phyloP scores from a whole-genome alignment of 1,140 invertebrate species.

The Heliconius melpomene region DNA sequence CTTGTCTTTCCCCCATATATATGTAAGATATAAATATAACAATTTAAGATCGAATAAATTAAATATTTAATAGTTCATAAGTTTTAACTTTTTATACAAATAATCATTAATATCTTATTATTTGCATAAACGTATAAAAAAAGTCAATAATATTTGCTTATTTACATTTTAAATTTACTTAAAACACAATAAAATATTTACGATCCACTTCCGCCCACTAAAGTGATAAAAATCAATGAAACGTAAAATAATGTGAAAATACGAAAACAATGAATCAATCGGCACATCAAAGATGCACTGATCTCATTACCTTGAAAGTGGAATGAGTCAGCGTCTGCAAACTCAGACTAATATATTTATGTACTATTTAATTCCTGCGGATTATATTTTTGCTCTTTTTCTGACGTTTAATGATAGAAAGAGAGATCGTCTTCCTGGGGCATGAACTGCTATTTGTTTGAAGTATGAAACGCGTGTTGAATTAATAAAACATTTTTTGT shows the following conservation, averaged over 20 bases:
- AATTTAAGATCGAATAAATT: too few relatives aligned
- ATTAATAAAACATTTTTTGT: background rate
- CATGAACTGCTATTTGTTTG: background rate
- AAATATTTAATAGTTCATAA: too few relatives aligned
- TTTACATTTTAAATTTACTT: background rate
- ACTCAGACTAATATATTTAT: conserved; percentile 34
- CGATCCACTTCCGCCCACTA: conserved; percentile 2
- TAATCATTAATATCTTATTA: too few relatives aligned
- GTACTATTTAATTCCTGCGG: conserved; percentile 19
- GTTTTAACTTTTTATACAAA: too few relatives aligned
- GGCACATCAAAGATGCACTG: conserved; percentile 24
- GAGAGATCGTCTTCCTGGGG: background rate
- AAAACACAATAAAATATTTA: conserved; percentile 6
- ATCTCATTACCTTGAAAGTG: conserved; percentile 33
- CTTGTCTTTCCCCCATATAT: too few relatives aligned
- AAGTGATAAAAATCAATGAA: conserved; percentile 10
- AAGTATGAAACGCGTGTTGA: background rate
- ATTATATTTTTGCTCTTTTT: conserved; percentile 20
- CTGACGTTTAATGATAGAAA: background rate
- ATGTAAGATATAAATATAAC: too few relatives aligned
- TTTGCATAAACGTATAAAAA: too few relatives aligned
- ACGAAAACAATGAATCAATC: conserved; percentile 18
- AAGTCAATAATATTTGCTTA: background rate
- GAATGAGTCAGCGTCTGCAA: conserved; percentile 43
- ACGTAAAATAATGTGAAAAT: conserved; percentile 2